Evolutionary conservation across 1,140 invertebrate species (phyloP).

Genomic region (Neodiprion lecontei): DNA sequence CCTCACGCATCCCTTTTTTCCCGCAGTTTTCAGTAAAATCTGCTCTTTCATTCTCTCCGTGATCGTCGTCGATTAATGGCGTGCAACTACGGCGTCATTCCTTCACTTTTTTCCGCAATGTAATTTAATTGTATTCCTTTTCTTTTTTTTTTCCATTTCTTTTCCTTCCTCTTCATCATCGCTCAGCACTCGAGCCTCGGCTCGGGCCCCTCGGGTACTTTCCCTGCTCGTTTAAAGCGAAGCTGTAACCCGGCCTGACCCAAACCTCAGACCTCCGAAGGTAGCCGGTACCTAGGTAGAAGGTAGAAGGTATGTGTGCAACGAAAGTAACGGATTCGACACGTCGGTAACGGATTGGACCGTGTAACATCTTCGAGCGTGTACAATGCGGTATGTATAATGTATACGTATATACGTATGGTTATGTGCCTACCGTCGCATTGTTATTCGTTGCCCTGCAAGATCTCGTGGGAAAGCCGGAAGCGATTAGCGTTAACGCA

Average conservation of each 20-base stretch:
- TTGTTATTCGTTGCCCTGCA: slow-evolving; percentile 34
- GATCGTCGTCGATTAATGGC: no score
- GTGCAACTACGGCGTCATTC: no score
- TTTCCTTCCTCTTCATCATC: neutral
- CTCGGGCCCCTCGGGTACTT: neutral
- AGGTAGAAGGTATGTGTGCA: neutral
- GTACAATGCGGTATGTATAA: neutral
- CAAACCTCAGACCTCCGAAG: neutral
- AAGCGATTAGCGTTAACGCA: slow-evolving; percentile 28
- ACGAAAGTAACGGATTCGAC: slow-evolving; percentile 4
- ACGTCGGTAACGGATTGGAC: neutral
- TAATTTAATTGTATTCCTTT: neutral
- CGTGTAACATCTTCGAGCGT: neutral
- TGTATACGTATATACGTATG: neutral
- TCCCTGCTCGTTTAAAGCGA: no score
- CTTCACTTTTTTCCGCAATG: neutral
- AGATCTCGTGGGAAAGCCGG: slow-evolving; percentile 41
- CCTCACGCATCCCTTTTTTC: no score
- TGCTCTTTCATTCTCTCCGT: no score
- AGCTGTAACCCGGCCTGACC: neutral
- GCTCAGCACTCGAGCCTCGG: neutral
- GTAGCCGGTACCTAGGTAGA: neutral
- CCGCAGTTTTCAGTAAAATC: no score
- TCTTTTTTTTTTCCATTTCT: slow-evolving; percentile 7
- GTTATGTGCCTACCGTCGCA: slow-evolving; percentile 19